Evolutionary conservation across 2,113 vertebrate genomes (phyloP).

Genomic region (Macquaria australasica): DNA sequence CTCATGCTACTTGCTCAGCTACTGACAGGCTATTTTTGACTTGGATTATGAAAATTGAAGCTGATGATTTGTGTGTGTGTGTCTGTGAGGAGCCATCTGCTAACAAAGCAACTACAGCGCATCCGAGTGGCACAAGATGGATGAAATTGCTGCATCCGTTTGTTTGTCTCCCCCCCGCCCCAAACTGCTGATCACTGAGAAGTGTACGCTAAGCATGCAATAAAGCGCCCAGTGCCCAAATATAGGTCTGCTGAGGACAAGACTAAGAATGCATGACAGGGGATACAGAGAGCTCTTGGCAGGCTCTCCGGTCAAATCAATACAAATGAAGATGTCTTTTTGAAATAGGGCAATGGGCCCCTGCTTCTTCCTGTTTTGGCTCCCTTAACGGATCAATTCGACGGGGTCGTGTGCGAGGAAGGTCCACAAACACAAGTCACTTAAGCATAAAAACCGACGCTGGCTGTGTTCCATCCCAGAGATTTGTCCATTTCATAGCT

Average conservation of each 20-base stretch:
- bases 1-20: slow-evolving; percentile 9
- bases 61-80: slow-evolving; percentile 25
- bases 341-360: slow-evolving; percentile 51
- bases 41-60: slow-evolving; percentile 25
- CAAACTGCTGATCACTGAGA: slow-evolving; percentile 36
- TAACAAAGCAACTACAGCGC: slow-evolving; percentile 32
- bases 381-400: slow-evolving; percentile 48
- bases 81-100: slow-evolving; percentile 23
- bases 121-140: slow-evolving; percentile 17
- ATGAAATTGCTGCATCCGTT: slow-evolving; percentile 24
- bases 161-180: background rate
- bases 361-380: slow-evolving; percentile 41
- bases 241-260: slow-evolving; percentile 50
- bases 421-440: slow-evolving; percentile 50
- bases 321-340: slow-evolving; percentile 74
- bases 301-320: slow-evolving; percentile 63
- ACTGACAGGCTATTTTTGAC: slow-evolving; percentile 25
- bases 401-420: slow-evolving; percentile 27
- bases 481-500: slow-evolving; percentile 29
- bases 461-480: slow-evolving; percentile 20
- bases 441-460: slow-evolving; percentile 45
- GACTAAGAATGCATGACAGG: slow-evolving; percentile 39
- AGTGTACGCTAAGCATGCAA: slow-evolving; percentile 13
- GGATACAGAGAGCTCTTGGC: slow-evolving; percentile 48
- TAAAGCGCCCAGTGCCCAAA: slow-evolving; percentile 35